Conservation (phyloP, 2,113 vertebrate species). For the Calyptomena viridis region DNA sequence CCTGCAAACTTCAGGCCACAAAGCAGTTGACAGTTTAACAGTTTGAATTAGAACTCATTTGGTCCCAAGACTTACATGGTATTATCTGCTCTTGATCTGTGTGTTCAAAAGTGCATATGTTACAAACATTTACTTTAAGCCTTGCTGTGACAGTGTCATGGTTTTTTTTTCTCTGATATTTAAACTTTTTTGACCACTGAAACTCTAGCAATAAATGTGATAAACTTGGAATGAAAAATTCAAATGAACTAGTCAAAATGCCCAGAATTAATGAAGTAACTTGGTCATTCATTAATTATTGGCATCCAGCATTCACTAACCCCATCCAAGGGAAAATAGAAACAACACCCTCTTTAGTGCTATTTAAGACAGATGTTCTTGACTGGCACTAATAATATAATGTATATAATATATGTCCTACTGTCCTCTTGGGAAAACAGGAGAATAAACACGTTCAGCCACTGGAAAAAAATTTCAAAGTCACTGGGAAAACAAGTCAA, state of each 20-base stretch:
- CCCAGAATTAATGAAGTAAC: background rate
- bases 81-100: background rate
- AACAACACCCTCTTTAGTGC: background rate
- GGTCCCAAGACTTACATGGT: background rate
- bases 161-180: background rate
- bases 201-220: background rate
- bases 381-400: background rate
- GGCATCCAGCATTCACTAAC: background rate
- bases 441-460: background rate
- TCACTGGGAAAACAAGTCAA: background rate
- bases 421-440: background rate
- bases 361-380: background rate
- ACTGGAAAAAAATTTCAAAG: background rate
- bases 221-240: background rate
- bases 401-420: background rate
- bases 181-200: background rate
- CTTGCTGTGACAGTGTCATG: background rate
- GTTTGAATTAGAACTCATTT: conserved; percentile 25
- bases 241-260: background rate
- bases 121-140: background rate
- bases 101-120: background rate
- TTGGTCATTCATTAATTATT: background rate
- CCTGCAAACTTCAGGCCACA: background rate
- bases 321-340: background rate
- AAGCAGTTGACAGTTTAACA: background rate